Conservation (phyloP, 2,888 invertebrate genomes). For the Tortricodes alternella region DNA sequence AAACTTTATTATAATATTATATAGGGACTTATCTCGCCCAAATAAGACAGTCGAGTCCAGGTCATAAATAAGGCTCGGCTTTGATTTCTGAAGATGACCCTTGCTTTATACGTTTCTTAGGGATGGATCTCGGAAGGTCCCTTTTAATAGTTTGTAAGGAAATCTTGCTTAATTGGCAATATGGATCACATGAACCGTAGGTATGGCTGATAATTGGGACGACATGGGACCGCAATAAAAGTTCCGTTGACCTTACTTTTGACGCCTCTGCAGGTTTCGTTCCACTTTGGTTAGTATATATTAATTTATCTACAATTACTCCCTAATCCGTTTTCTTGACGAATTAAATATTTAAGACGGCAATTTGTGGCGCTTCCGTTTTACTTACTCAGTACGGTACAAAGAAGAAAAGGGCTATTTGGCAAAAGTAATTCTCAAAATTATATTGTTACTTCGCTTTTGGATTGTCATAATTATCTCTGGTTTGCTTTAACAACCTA, state of each 20-base stretch:
- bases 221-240: constrained; percentile 49
- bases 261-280: constrained; percentile 41
- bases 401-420: constrained; percentile 67
- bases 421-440: constrained; percentile 72
- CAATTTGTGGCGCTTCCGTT: constrained; percentile 74
- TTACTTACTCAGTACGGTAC: constrained; percentile 58
- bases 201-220: constrained; percentile 34
- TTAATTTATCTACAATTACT: constrained; percentile 61
- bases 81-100: constrained; percentile 78
- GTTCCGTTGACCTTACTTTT: constrained; percentile 42
- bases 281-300: constrained; percentile 43
- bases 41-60: constrained; percentile 64
- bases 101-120: constrained; percentile 60
- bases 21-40: constrained; percentile 69
- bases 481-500: constrained; percentile 72
- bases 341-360: constrained; percentile 73
- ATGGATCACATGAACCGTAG: constrained; percentile 63
- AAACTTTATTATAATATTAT: constrained; percentile 71
- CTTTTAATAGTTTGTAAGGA: constrained; percentile 72
- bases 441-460: constrained; percentile 74
- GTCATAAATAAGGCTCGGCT: constrained; percentile 76
- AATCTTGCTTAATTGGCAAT: constrained; percentile 71
- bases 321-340: constrained; percentile 69
- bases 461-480: constrained; percentile 75
- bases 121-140: constrained; percentile 63